Percentiles rank a stretch among this genome's conserved stretches.
Evolutionary conservation across 2,797 vertebrate species (phyloP).

Genomic region (Cheracebus regulus): DNA sequence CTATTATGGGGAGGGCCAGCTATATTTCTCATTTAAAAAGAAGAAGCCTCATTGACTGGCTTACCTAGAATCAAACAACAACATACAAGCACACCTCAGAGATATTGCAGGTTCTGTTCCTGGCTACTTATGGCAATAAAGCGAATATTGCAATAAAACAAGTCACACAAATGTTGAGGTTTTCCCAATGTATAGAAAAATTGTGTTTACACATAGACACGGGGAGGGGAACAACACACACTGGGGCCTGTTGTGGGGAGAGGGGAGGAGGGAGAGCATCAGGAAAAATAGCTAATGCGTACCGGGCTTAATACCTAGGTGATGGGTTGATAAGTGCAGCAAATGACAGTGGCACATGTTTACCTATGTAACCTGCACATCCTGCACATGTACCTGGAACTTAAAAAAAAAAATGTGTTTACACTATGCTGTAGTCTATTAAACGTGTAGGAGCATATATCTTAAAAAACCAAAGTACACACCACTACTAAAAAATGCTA

Average conservation of each 20-base stretch:
- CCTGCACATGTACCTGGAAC: too few relatives aligned
- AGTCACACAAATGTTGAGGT: neutral
- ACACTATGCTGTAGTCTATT: neutral
- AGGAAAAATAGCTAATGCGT: too few relatives aligned
- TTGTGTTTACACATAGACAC: neutral
- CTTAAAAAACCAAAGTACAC: neutral
- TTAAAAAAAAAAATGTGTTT: neutral
- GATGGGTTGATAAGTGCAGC: too few relatives aligned
- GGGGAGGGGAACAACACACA: too few relatives aligned
- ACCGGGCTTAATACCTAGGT: too few relatives aligned
- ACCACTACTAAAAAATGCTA: neutral
- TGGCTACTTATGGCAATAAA: neutral
- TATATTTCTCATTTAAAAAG: neutral
- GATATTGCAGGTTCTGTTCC: neutral
- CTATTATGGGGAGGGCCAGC: too few relatives aligned
- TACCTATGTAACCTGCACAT: too few relatives aligned
- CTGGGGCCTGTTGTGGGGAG: too few relatives aligned
- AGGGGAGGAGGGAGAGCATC: too few relatives aligned
- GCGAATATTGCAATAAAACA: neutral
- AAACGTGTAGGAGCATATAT: neutral
- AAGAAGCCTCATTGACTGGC: neutral
- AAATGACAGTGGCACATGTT: too few relatives aligned
- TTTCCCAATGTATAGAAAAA: neutral
- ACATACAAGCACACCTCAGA: neutral
- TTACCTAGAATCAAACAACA: neutral